Percentiles rank a stretch among this genome's conserved stretches.
These are phyloP conservation scores for Gymnocypris eckloni DNA, from an alignment of 2,797 vertebrate genomes.

Conservation along the genomic window DNA sequence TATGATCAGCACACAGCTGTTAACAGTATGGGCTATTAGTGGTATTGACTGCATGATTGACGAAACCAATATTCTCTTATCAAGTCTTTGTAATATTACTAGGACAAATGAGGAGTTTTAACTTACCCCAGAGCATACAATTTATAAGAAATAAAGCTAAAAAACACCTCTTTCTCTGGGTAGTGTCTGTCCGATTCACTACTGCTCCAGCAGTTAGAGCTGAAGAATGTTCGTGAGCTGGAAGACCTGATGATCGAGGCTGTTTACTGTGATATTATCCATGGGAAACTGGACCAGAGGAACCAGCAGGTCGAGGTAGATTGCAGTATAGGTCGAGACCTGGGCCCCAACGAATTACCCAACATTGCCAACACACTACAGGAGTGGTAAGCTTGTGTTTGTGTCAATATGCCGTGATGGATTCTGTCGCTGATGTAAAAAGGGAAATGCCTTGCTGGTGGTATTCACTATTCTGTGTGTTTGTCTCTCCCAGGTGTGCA, in stretches of 20 bases:
- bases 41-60: background rate
- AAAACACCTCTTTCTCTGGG: background rate
- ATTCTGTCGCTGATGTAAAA: background rate
- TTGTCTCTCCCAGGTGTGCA: constrained; percentile 82
- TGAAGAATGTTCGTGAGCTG: constrained; percentile 96
- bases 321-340: constrained; percentile 96
- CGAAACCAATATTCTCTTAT: background rate
- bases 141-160: background rate
- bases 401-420: background rate
- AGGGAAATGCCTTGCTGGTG: background rate
- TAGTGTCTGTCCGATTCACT: constrained; percentile 98
- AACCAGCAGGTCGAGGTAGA: constrained; percentile 98
- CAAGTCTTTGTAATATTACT: background rate
- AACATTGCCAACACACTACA: constrained; percentile 96
- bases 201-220: constrained; percentile 95
- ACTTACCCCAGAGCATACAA: constrained; percentile 5
- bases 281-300: constrained; percentile 97
- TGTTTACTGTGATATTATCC: constrained; percentile 98
- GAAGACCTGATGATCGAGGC: constrained; percentile 99
- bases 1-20: background rate
- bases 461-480: constrained; percentile 14
- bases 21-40: background rate
- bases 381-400: constrained; percentile 84
- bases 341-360: constrained; percentile 95
- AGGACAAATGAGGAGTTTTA: background rate